Evolutionary conservation across 2,797 vertebrate species (phyloP).

Genomic region (Galaxias olidus): DNA sequence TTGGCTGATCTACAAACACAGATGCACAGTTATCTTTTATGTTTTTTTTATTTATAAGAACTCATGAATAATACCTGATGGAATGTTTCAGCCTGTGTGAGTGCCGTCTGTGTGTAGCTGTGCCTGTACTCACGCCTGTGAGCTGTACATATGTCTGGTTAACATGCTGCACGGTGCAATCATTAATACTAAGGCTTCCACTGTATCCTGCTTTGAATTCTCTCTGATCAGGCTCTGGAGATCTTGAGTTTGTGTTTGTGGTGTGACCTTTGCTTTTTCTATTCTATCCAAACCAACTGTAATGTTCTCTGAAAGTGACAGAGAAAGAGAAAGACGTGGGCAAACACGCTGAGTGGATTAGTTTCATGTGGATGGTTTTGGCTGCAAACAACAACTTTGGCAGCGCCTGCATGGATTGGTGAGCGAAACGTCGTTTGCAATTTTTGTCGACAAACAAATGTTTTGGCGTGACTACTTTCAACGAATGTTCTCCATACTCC

Average conservation of each 20-base stretch:
- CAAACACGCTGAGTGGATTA: constrained; percentile 39
- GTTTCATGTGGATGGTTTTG: constrained; percentile 58
- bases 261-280: background rate
- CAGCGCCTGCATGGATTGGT: constrained; percentile 39
- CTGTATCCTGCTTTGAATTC: too few relatives aligned
- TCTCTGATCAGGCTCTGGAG: too few relatives aligned
- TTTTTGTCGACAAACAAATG: constrained; percentile 68
- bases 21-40: too few relatives aligned
- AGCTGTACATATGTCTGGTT: too few relatives aligned
- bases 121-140: too few relatives aligned
- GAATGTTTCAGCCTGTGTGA: too few relatives aligned
- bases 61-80: constrained; percentile 69
- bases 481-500: constrained; percentile 61
- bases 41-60: too few relatives aligned
- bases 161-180: too few relatives aligned
- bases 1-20: too few relatives aligned
- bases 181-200: too few relatives aligned
- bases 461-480: constrained; percentile 67
- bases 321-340: constrained; percentile 55
- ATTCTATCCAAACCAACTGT: background rate
- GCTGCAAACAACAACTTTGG: constrained; percentile 39
- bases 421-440: constrained; percentile 27
- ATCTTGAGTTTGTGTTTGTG: too few relatives aligned
- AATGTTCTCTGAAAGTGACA: constrained; percentile 28
- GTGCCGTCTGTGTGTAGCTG: too few relatives aligned